These are phyloP conservation scores for Tiphia femorata DNA, from an alignment of 2,888 invertebrate species.

Conservation along the genomic window DNA sequence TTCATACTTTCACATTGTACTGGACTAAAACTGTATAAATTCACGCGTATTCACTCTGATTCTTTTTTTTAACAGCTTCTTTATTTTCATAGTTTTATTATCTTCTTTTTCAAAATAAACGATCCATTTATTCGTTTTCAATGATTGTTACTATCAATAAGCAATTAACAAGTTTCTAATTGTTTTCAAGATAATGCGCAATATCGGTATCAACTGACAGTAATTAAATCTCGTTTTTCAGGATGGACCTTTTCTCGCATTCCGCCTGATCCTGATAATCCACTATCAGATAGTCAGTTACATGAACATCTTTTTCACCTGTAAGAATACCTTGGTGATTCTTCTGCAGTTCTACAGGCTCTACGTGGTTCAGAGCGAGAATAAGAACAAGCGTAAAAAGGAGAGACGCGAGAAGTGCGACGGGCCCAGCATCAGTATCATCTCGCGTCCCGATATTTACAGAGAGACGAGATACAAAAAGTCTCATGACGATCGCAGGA, in stretches of 20 bases:
- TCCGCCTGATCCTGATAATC: slow-evolving; percentile 87
- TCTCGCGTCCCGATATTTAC: slow-evolving; percentile 53
- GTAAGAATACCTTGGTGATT: slow-evolving; percentile 91
- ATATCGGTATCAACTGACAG: no score
- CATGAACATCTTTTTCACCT: slow-evolving; percentile 97
- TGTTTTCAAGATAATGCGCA: no score
- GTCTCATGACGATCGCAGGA: slow-evolving; percentile 36
- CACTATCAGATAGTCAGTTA: slow-evolving; percentile 92
- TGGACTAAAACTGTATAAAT: no score
- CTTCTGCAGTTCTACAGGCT: slow-evolving; percentile 87
- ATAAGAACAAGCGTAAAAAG: slow-evolving; percentile 67
- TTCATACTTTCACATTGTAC: no score
- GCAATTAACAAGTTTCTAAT: no score
- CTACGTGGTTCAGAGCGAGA: slow-evolving; percentile 84
- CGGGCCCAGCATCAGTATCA: slow-evolving; percentile 57
- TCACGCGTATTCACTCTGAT: no score
- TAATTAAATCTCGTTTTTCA: slow-evolving; percentile 63
- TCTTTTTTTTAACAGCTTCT: no score
- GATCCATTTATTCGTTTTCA: no score
- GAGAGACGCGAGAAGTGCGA: slow-evolving; percentile 52
- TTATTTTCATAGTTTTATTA: no score
- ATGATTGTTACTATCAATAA: no score
- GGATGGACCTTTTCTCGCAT: slow-evolving; percentile 90
- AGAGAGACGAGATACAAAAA: slow-evolving; percentile 33
- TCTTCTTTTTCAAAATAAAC: no score